phyloP scores from a whole-genome alignment of 2,888 invertebrate species.

The Melanargia galathea region DNA sequence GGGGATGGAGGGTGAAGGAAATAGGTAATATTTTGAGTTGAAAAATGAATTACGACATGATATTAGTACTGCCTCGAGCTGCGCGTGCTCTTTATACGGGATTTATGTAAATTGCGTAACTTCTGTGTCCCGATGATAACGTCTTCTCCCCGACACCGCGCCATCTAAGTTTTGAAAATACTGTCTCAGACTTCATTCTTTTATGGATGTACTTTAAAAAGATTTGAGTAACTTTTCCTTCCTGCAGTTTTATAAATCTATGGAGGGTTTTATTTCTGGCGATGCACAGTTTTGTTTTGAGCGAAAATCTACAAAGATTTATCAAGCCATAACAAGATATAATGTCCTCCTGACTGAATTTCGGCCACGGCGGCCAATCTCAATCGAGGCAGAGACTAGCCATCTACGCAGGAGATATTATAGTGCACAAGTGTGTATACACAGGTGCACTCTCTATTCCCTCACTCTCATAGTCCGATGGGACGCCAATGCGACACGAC shows the following conservation, averaged over 20 bases:
- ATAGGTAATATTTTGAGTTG: not conserved
- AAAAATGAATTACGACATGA: constrained; percentile 7
- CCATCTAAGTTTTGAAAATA: constrained; percentile 17
- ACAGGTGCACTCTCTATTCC: too few species aligned
- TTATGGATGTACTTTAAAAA: constrained; percentile 20
- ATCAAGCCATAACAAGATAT: too few species aligned
- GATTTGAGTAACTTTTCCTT: constrained; percentile 15
- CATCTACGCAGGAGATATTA: too few species aligned
- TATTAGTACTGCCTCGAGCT: constrained; percentile 9
- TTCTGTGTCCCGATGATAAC: constrained; percentile 20
- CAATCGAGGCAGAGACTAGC: too few species aligned
- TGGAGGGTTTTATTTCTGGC: constrained; percentile 10
- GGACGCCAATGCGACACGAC: too few species aligned
- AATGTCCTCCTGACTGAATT: too few species aligned
- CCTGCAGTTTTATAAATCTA: constrained; percentile 12
- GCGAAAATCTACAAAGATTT: not conserved
- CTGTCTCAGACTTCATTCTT: constrained; percentile 16
- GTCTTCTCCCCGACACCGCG: constrained; percentile 16
- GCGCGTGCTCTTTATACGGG: constrained; percentile 15
- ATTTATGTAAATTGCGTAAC: constrained; percentile 22
- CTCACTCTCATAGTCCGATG: too few species aligned
- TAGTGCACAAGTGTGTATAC: too few species aligned
- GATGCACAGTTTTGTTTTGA: not conserved
- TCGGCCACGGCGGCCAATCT: too few species aligned
- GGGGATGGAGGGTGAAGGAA: not conserved